Evolutionary conservation across 64 coral and sea anemone species (phyloP), one percentile per base, ranked within the genome.

Genomic region (Pocillopora damicornis): DNA sequence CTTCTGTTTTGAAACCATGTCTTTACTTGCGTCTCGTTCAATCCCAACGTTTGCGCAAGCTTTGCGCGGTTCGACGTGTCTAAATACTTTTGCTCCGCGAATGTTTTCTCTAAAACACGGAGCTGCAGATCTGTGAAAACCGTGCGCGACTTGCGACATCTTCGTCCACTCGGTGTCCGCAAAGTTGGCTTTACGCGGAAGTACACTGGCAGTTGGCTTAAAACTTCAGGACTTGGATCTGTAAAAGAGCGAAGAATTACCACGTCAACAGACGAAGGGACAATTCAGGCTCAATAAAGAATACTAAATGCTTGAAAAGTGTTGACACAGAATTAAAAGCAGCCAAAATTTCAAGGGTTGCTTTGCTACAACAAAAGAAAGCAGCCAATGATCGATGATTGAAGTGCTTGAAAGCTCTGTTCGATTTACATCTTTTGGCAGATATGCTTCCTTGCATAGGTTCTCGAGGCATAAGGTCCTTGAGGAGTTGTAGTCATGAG

Each of bases 91-190:
- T 92, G 90, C 51, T 92, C 90, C 1, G 73, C 63, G 83, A 92
- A 92, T 6, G 90, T 92, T 80, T 92, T 92, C 65, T 92, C 90
- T 51, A 92, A 73, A 59, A 92, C 90, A 8, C 90, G 74, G 2
- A 92, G 90, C 63, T 92, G 90, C 73, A 92, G 86, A 26, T 92
- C 90, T 8, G 90, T 92, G 65, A 92, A 92, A 5, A 92, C 90
- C 18, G 90, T 92, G 13, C 90, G 75, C 10, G 90, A 92, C 87
- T 92, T 92, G 15, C 90, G 75, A 59, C 90, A 92, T 15, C 90
- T 75, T 38, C 90, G 83, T 60, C 90, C 90, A 61, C 90, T 87
- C 20, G 90, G 90, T 22, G 90, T 92, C 13, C 90, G 75, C 1
- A 92, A 37, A 66, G 90, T 92, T 26, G 90, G 90, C 35, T 92